Evolutionary conservation across 2,888 invertebrate species (phyloP).

Genomic region (Holacanthella duospinosa): DNA sequence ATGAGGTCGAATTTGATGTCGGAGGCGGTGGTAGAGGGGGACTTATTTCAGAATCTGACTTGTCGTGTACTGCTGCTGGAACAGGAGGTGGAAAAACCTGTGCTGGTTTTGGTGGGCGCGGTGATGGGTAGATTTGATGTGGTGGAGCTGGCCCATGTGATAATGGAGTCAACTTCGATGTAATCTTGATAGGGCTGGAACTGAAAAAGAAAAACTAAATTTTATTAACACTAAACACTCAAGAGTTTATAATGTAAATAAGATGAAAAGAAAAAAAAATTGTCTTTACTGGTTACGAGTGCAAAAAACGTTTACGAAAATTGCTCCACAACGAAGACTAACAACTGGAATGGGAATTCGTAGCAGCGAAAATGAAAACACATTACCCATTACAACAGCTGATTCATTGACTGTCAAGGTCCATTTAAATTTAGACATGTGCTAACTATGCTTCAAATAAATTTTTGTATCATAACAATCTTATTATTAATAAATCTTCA

Average conservation of each 20-base stretch:
- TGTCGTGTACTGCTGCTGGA: conserved; percentile 3
- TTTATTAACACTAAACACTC: neutral
- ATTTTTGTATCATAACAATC: too few relatives aligned
- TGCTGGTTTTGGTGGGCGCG: conserved; percentile 11
- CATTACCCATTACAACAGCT: too few relatives aligned
- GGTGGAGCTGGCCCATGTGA: conserved; percentile 22
- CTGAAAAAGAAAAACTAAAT: neutral
- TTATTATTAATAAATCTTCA: too few relatives aligned
- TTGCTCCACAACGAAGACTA: neutral
- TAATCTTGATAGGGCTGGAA: conserved; percentile 32
- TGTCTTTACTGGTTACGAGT: neutral
- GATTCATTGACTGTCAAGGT: too few relatives aligned
- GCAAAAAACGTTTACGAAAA: neutral
- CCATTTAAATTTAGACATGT: too few relatives aligned
- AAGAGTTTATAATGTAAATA: too few relatives aligned
- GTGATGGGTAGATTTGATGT: conserved; percentile 9
- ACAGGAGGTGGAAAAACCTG: conserved; percentile 6
- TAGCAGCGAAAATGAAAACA: too few relatives aligned
- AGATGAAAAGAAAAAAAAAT: neutral
- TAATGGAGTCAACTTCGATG: conserved; percentile 34
- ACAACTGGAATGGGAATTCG: neutral
- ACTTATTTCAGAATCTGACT: conserved; percentile 15
- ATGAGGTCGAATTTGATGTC: conserved; percentile 12
- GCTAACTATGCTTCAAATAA: too few relatives aligned
- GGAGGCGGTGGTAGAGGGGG: conserved; percentile 35